Base-by-base conservation (phyloP, 2,888 invertebrate species). In the Cacoxenus indagator region DNA sequence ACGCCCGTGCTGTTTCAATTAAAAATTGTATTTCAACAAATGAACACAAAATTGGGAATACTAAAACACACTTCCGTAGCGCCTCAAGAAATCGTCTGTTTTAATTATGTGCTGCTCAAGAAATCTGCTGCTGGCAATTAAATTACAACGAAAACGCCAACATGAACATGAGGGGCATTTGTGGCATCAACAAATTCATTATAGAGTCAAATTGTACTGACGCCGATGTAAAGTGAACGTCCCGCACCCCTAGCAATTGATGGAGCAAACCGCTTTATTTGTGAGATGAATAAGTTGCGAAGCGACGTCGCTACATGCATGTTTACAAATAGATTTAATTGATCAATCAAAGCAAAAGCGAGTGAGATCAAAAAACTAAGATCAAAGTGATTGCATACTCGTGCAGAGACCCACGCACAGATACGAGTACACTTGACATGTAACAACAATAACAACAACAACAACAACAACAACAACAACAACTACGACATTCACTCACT, bases 291-390 rank as follows among this genome's bases (percentile, higher is more conserved):
- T 51, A 22, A 22, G 51, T 51, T 51, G 51, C 19, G 51, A 22
- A 22, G 14, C 68, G 43, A 59, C 68, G 51, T 45, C 64, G 54
- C 57, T 26, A 65, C 43, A 69, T 64, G 69, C 68, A 71, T 67
- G 86, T 84, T 85, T 86, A 85, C 85, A 85, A 85, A 86, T 84
- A 83, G 86, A 83, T 85, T 86, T 86, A 85, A 85, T 86, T 85
- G 85, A 85, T 85, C 85, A 85, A 85, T 86, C 85, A 86, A 81
- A 82, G 84, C 77, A 83, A 86, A 81, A 82, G 84, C 77, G 84
- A 51, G 51, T 51, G 51, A 51, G 51, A 51, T 51, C 51, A 51
- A 51, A 51, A 51, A 65, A 54, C 67, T 64, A 66, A 75, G 73
- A 73, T 73, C 75, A 73, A 75, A 75, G 73, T 64, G 61, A 69